Percentiles rank a stretch among this genome's conserved stretches.
These are phyloP conservation scores for Hybognathus amarus DNA, from an alignment of 2,797 vertebrate species.

Conservation along the genomic window DNA sequence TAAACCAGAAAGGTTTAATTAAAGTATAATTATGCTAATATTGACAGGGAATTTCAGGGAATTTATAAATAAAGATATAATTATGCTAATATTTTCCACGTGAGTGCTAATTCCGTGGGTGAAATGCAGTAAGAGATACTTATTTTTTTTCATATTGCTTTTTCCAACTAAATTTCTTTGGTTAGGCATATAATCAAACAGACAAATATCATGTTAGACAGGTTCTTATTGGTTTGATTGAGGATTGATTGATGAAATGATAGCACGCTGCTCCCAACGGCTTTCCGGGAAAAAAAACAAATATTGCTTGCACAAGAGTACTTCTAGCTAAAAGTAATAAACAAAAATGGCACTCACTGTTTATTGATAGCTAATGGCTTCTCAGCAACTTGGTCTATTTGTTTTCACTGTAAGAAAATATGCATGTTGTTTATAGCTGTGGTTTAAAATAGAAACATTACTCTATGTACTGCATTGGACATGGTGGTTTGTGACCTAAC, in stretches of 20 bases:
- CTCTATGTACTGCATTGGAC: conserved; percentile 74
- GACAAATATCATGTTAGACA: conserved; percentile 19
- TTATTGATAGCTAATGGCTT: conserved; percentile 79
- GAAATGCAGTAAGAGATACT: background rate
- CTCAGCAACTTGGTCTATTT: conserved; percentile 72
- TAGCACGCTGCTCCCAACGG: background rate
- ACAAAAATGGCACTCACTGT: conserved; percentile 55
- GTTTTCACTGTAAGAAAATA: conserved; percentile 76
- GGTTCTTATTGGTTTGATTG: conserved; percentile 31
- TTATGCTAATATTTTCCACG: background rate
- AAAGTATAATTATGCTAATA: background rate
- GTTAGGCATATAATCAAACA: conserved; percentile 4
- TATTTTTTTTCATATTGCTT: background rate
- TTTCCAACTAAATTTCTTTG: conserved; percentile 14
- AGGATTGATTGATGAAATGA: conserved; percentile 10
- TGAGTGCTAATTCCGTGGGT: background rate
- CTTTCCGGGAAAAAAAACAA: conserved; percentile 33
- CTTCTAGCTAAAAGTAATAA: conserved; percentile 43
- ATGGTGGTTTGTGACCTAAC: conserved; percentile 73
- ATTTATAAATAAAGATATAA: background rate
- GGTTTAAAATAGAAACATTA: conserved; percentile 79
- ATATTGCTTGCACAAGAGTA: conserved; percentile 19
- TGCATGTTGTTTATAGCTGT: conserved; percentile 71
- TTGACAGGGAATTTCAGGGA: too few species aligned
- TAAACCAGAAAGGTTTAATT: background rate